Evolutionary conservation across 2,113 vertebrate genomes (phyloP).

Genomic region (Vidua chalybeata): DNA sequence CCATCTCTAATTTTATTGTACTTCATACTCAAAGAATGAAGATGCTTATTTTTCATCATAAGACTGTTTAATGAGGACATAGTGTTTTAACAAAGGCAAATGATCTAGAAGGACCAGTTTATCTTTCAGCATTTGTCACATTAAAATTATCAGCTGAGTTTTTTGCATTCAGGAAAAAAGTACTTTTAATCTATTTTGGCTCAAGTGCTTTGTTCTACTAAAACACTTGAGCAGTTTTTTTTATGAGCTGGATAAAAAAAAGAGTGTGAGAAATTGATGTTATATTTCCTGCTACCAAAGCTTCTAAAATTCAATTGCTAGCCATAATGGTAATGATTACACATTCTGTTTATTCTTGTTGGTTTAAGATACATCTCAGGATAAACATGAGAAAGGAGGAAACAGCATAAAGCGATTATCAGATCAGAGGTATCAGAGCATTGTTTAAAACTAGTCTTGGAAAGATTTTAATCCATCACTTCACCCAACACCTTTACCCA

Average conservation of each 20-base stretch:
- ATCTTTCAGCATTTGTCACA: not conserved
- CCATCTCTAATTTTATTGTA: not conserved
- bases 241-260: not conserved
- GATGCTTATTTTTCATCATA: not conserved
- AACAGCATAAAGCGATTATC: not conserved
- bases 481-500: not conserved
- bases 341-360: not conserved
- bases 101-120: not conserved
- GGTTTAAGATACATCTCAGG: not conserved
- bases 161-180: not conserved
- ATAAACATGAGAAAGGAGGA: not conserved
- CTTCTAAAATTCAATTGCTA: not conserved
- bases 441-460: not conserved
- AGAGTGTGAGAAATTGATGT: not conserved
- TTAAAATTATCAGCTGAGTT: not conserved
- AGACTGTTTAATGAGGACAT: not conserved
- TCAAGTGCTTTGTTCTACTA: not conserved
- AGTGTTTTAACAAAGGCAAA: not conserved
- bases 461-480: not conserved
- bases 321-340: not conserved
- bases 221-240: not conserved
- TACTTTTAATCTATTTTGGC: not conserved
- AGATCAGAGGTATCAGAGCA: not conserved
- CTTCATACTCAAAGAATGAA: not conserved
- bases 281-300: not conserved